Conservation (phyloP, 1,140 invertebrate genomes). For the Drosophila lacteicornis region DNA sequence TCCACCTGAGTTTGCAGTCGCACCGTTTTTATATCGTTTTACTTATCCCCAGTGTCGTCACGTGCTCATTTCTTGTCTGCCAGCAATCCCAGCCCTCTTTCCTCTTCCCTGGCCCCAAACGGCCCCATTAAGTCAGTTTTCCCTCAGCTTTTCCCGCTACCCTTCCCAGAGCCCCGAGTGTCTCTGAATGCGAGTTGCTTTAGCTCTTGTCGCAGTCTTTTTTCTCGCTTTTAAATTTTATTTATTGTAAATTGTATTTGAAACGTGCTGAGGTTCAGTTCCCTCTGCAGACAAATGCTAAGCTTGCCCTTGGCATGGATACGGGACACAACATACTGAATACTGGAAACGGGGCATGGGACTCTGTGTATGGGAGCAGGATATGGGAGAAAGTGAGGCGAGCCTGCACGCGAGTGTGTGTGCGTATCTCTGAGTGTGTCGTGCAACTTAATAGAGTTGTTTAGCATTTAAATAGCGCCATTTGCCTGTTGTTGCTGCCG, state of each 20-base stretch:
- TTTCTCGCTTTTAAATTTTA: constrained; percentile 81
- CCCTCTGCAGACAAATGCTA: constrained; percentile 57
- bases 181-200: constrained; percentile 38
- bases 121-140: constrained; percentile 68
- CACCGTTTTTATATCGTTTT: constrained; percentile 53
- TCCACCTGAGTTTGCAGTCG: constrained; percentile 6
- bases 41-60: constrained; percentile 66
- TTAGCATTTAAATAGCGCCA: constrained; percentile 81
- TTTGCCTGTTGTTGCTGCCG: constrained; percentile 56
- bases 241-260: constrained; percentile 84
- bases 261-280: constrained; percentile 82
- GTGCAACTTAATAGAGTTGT: constrained; percentile 82
- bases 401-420: constrained; percentile 29
- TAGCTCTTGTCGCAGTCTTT: constrained; percentile 68
- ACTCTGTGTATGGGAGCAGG: constrained; percentile 8
- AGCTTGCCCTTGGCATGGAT: constrained; percentile 61
- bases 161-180: constrained; percentile 3
- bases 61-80: constrained; percentile 49
- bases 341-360: constrained; percentile 27
- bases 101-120: constrained; percentile 10
- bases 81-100: not conserved
- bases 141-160: constrained; percentile 8
- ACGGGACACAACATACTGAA: constrained; percentile 20
- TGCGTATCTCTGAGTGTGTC: constrained; percentile 57
- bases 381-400: constrained; percentile 45